Evolutionary conservation across 2,888 invertebrate genomes (phyloP).

Genomic region (Ichneumon xanthorius): DNA sequence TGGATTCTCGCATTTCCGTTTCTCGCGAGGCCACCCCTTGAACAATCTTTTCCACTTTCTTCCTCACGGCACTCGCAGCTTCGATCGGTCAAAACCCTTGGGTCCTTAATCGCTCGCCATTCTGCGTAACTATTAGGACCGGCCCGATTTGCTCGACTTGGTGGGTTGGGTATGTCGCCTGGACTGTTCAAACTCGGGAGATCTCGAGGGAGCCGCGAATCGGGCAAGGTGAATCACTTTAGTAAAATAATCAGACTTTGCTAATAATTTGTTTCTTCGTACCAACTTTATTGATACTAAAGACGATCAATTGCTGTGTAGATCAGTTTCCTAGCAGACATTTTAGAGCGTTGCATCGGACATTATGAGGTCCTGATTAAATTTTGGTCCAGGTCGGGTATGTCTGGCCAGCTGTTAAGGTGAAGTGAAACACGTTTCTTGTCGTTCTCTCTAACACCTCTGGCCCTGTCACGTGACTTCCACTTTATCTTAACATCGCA

Average conservation of each 20-base stretch:
- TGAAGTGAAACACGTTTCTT: too few species aligned
- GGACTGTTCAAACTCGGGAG: not conserved
- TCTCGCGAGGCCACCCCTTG: not conserved
- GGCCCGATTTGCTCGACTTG: slow-evolving; percentile 1
- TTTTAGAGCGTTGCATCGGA: not conserved
- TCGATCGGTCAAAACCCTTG: slow-evolving; percentile 40
- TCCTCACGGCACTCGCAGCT: slow-evolving; percentile 21
- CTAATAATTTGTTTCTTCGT: not conserved
- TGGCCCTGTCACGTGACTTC: too few species aligned
- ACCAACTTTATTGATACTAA: not conserved
- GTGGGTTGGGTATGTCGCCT: not conserved
- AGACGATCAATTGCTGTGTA: not conserved
- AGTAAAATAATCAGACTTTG: not conserved
- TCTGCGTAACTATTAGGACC: slow-evolving; percentile 46
- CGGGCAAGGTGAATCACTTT: not conserved
- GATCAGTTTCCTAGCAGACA: not conserved
- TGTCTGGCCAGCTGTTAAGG: not conserved
- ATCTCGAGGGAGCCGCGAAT: slow-evolving; percentile 6
- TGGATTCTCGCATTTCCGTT: slow-evolving; percentile 41
- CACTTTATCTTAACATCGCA: not conserved
- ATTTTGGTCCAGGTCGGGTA: not conserved
- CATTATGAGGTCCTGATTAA: not conserved
- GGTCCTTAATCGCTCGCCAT: slow-evolving; percentile 49
- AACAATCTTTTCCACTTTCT: slow-evolving; percentile 38
- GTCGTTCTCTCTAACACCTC: too few species aligned